phyloP scores from a whole-genome alignment of 2,113 vertebrate genomes.

The Nyctibius bracteatus region DNA sequence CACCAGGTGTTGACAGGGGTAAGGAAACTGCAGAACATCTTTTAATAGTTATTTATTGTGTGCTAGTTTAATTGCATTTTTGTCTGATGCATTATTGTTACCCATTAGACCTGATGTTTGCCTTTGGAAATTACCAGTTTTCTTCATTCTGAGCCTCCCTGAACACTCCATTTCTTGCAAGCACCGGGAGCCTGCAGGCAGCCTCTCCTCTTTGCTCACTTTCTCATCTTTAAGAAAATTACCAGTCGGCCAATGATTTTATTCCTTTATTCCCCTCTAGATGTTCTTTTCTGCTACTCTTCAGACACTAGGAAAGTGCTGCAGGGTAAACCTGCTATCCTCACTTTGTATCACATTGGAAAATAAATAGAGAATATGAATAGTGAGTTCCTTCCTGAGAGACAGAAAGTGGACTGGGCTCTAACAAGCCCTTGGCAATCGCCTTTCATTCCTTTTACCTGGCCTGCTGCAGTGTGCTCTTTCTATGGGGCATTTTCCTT shows the following conservation, averaged over 20 bases:
- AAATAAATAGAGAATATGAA: not conserved
- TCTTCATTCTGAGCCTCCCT: not conserved
- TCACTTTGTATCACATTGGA: not conserved
- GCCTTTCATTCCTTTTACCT: not conserved
- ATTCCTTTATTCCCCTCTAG: not conserved
- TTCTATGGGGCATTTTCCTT: not conserved
- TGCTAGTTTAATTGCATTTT: not conserved
- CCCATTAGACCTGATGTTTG: not conserved
- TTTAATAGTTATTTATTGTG: not conserved
- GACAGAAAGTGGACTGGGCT: not conserved
- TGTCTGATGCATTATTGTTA: not conserved
- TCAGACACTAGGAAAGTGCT: not conserved
- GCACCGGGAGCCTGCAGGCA: not conserved
- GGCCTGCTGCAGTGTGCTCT: not conserved
- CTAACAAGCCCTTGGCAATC: not conserved
- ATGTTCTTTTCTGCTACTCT: not conserved
- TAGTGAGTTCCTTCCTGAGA: not conserved
- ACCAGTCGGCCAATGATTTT: not conserved
- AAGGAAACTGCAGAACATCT: not conserved
- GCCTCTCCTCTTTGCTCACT: not conserved
- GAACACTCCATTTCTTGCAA: not conserved
- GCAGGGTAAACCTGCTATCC: not conserved
- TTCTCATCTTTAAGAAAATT: not conserved
- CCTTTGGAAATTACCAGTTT: conserved; percentile 4
- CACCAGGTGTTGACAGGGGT: not conserved